Evolutionary conservation across 37 sponge, comb jelly and placozoan genomes (phyloP), one percentile per base, ranked within the genome.

Genomic region (Spongilla lacustris): DNA sequence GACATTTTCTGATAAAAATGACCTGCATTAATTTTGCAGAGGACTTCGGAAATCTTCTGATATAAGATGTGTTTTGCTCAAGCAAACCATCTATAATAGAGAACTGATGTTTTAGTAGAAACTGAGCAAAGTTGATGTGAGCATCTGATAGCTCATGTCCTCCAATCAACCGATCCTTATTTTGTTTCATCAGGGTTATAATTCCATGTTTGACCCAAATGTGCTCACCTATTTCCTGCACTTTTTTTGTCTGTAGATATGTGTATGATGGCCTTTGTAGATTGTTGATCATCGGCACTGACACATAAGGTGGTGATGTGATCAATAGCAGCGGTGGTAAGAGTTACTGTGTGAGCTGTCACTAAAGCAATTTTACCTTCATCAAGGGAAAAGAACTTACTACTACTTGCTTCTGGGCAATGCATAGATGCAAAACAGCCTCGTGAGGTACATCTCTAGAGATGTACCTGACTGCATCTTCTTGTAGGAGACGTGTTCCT

Each of bases 391-490:
- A 46, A 46, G 4, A 46, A 4, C 8, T 46, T 46, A 46, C 46
- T 10, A 46, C 4, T 10, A 8, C 46, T 46, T 46, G 8, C 4
- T 4, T 46, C 46, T 8, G 46, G 8, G 8, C 8, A 10, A 46
- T 46, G 8, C 46, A 46, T 10, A 10, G 46, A 46, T 46, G 4
- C 85, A 77, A 85, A 77, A 23, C 85, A 67, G n/a, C 31, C 77
- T 67, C 17, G 33, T 31, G 85, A 36, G 1, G 85, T 85, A 37
- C 85, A 85, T 1, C 75, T 29, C 25, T 85, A 85, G 5, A 41
- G 50, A 8, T 36, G 4, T 24, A 85, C 10, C 8, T 46, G 46
- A 46, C 46, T 46, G 46, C 4, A 46, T 10, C 46, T 10, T 4
- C 46, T 46, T 46, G 8, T 10, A n/a, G n/a, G n/a, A n/a, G n/a